phyloP scores from a whole-genome alignment of 1,140 invertebrate species.

The Xylocopa sonorina region DNA sequence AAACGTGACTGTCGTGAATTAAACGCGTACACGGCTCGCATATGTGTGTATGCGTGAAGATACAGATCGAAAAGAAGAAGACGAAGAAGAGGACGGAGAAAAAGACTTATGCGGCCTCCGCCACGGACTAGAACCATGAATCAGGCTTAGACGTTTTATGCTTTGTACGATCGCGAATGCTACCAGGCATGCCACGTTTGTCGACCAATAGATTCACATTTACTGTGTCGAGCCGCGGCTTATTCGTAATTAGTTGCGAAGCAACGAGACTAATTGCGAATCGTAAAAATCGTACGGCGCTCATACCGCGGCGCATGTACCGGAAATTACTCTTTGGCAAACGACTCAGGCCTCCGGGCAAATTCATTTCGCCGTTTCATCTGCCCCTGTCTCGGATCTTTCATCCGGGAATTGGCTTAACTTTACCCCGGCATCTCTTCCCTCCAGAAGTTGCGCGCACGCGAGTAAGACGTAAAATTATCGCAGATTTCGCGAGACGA shows the following conservation, averaged over 20 bases:
- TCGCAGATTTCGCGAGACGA: neutral
- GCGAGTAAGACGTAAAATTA: too few relatives aligned
- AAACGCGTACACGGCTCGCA: neutral
- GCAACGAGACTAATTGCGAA: constrained; percentile 38
- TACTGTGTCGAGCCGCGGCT: constrained; percentile 8
- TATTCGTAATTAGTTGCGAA: constrained; percentile 35
- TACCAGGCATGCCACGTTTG: constrained; percentile 12
- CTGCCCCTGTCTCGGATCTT: neutral
- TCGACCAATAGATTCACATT: constrained; percentile 34
- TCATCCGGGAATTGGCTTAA: neutral
- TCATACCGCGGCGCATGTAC: constrained; percentile 3
- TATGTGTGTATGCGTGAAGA: constrained; percentile 5
- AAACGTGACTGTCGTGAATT: neutral
- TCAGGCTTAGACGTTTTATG: constrained; percentile 34
- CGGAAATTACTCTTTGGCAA: constrained; percentile 38
- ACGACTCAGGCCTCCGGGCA: neutral
- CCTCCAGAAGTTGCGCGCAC: neutral
- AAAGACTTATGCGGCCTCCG: neutral
- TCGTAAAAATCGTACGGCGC: constrained; percentile 29
- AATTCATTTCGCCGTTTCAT: constrained; percentile 28
- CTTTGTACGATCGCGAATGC: neutral
- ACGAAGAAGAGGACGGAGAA: neutral
- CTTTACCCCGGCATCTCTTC: neutral
- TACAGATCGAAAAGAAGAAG: neutral
- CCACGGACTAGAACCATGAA: neutral